Base-by-base conservation (phyloP, 2,797 vertebrate genomes). In the Danio tinwini region DNA sequence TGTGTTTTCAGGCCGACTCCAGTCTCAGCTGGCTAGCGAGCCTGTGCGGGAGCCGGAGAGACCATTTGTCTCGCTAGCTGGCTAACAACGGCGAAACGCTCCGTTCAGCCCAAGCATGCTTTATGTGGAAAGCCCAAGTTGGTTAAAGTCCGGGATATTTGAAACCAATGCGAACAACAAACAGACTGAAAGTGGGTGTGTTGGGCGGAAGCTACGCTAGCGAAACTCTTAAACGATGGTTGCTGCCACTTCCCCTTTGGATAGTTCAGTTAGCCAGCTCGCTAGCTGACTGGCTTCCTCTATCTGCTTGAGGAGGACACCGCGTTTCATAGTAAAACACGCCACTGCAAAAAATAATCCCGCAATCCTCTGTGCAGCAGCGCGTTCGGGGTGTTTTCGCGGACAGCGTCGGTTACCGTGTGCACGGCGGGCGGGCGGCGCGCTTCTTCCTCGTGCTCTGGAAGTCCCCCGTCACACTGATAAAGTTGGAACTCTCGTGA, bases 401-500 rank as follows among this genome's bases (percentile, higher is more conserved):
- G 44, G 4, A 17, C 10, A 45, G 72, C 21, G 47, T n/a, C 40
- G 37, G 49, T 70, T 72, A 42, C 17, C 5, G 29, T 29, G 29
- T 29, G 29, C 29, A 29, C 29, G 29, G 29, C 29, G 29, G 29
- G 29, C 29, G 1, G 56, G 5, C 11, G 17, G 12, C 21, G 8
- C 21, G 8, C 16, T 4, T 56, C 47, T n/a, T 74, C 58, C 71
- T 82, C 78, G 82, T 73, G 72, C 69, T 68, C 75, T 74, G 84
- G 61, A 80, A 73, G 75, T 74, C 70, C 67, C 39, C 17, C 21
- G 77, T 70, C 78, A 37, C 55, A 73, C 73, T 87, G 62, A 85
- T 81, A 88, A 92, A 92, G 89, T 91, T 90, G 78, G 62, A 83
- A 85, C 84, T 88, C 87, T 84, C 85, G 88, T 87, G 90, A 88